phyloP scores from a whole-genome alignment of 2,797 vertebrate species.

The Linurgus olivaceus region DNA sequence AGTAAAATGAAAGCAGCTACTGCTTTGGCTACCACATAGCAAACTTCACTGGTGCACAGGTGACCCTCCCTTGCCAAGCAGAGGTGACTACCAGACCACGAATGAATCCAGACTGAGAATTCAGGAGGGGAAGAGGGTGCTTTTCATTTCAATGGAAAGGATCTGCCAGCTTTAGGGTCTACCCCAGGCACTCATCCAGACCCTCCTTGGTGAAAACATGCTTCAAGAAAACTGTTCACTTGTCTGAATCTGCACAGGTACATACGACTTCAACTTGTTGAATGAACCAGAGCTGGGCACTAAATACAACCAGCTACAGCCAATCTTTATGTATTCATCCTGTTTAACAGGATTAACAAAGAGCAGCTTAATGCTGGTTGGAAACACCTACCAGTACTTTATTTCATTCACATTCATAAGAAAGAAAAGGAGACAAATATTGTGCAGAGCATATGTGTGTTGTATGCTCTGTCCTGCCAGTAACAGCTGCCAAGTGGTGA shows the following conservation, averaged over 20 bases:
- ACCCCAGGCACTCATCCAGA: not conserved
- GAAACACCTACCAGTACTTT: not conserved
- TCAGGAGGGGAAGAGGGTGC: not conserved
- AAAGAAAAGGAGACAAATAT: constrained; percentile 30
- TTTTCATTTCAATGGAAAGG: not conserved
- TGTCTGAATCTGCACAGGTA: not conserved
- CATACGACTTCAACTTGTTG: not conserved
- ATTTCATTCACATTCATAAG: constrained; percentile 1
- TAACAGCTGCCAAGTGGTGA: constrained; percentile 52
- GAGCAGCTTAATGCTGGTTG: not conserved
- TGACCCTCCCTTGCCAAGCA: accelerated
- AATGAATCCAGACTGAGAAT: not conserved
- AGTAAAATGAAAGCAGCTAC: not conserved
- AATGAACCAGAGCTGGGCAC: not conserved
- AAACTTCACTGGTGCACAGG: not conserved
- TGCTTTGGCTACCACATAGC: not conserved
- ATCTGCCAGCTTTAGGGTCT: not conserved
- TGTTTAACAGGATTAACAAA: not conserved
- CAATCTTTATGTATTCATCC: not conserved
- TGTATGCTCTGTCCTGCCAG: constrained; percentile 50
- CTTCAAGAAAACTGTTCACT: not conserved
- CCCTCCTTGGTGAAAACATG: not conserved
- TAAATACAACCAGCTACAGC: not conserved
- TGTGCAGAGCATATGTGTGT: constrained; percentile 11
- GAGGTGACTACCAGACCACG: not conserved